phyloP scores from a whole-genome alignment of 2,113 vertebrate genomes.

The Patagioenas fasciata region DNA sequence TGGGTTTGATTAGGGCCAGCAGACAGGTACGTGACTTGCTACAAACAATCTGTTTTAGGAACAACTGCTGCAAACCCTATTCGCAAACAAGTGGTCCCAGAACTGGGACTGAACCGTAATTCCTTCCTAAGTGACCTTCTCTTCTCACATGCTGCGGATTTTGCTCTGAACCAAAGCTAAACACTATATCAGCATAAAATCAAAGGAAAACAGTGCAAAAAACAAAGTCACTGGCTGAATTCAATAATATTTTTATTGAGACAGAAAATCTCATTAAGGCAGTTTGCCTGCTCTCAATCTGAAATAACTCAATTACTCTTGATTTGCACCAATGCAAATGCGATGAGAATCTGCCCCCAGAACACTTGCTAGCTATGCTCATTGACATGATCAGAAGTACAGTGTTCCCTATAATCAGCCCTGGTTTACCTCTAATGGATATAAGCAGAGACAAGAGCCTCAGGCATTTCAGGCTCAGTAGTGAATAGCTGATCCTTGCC shows the following conservation, averaged over 20 bases:
- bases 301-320: constrained; percentile 52
- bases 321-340: constrained; percentile 63
- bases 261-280: constrained; percentile 47
- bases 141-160: background rate
- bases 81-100: background rate
- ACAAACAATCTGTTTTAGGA: background rate
- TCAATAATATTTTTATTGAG: constrained; percentile 47
- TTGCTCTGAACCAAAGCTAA: background rate
- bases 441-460: constrained; percentile 64
- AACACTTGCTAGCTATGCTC: constrained; percentile 45
- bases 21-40: background rate
- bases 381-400: constrained; percentile 60
- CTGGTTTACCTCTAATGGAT: constrained; percentile 62
- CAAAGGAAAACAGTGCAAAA: constrained; percentile 37
- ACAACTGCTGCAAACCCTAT: background rate
- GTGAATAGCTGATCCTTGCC: constrained; percentile 8
- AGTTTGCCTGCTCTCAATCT: background rate
- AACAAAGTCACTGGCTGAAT: constrained; percentile 23
- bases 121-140: background rate
- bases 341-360: constrained; percentile 51
- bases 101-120: background rate
- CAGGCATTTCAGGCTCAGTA: constrained; percentile 30
- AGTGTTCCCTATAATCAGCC: constrained; percentile 50
- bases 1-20: background rate
- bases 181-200: constrained; percentile 17